These are phyloP conservation scores for Mallateleia sp. DNA, from an alignment of 2,888 invertebrate genomes.

Conservation along the genomic window DNA sequence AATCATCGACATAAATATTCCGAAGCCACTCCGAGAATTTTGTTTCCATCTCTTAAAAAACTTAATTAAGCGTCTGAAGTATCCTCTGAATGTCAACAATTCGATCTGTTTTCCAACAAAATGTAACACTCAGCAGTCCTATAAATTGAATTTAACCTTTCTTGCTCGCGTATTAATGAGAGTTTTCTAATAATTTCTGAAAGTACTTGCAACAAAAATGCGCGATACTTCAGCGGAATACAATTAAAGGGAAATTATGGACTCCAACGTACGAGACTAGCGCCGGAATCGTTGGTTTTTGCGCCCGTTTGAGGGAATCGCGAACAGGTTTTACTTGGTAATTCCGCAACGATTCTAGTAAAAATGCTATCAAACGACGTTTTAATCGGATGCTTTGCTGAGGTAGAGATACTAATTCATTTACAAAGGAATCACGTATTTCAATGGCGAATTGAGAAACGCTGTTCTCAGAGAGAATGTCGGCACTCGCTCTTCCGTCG, in stretches of 20 bases:
- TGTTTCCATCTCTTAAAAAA: too few relatives aligned
- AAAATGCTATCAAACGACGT: conserved; percentile 33
- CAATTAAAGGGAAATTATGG: conserved; percentile 61
- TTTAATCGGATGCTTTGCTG: conserved; percentile 54
- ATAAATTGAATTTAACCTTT: conserved; percentile 47
- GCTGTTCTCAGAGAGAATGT: conserved; percentile 39
- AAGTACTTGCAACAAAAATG: conserved; percentile 48
- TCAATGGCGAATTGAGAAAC: conserved; percentile 68
- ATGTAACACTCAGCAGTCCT: conserved; percentile 49
- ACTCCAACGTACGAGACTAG: conserved; percentile 16
- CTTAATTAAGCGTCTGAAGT: too few relatives aligned
- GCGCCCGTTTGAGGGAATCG: conserved; percentile 23
- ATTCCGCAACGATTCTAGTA: conserved; percentile 29
- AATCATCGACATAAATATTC: too few relatives aligned
- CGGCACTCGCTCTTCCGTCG: conserved; percentile 43
- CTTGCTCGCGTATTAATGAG: conserved; percentile 5
- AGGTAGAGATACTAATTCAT: conserved; percentile 49
- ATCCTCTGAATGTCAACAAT: too few relatives aligned
- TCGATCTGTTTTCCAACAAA: conserved; percentile 57
- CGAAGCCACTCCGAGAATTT: too few relatives aligned
- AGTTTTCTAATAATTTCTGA: conserved; percentile 50
- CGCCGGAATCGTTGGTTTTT: conserved; percentile 47
- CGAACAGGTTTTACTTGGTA: conserved; percentile 52
- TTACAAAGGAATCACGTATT: conserved; percentile 66
- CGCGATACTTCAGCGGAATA: conserved; percentile 42